Evolutionary conservation across 2,888 invertebrate species (phyloP), one percentile per base, ranked within the genome.

Genomic region (Ceraclea dissimilis): DNA sequence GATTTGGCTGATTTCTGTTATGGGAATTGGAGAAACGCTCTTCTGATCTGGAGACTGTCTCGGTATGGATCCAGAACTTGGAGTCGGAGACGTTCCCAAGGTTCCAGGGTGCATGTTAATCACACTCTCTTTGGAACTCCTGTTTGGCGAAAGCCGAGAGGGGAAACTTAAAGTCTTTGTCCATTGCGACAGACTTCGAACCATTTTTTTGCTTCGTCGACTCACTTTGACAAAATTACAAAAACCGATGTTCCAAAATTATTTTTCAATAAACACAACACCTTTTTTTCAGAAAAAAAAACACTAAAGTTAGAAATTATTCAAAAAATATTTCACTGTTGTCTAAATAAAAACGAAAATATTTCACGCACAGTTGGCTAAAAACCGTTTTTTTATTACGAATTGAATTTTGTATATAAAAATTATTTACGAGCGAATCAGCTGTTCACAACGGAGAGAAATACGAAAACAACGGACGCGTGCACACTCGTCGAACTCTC

Each of bases 81-180:
- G 80, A 58, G 86, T 85, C 58, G 85, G 85, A 44, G 85, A 84
- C 59, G 76, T 76, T 63, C 77, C 78, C 13, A 52, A 19, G 31
- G 70, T 64, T 69, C 84, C 76, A 33, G 79, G 77, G 65, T 79
- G 79, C 63, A 78, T 78, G 68, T 80, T 81, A 57, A 79, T 76
- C 62, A 81, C 81, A 73, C 78, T 79, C 70, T 88, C 88, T 74
- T 88, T 88, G 43, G 85, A 83, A 55, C 83, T 83, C 67, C 88
- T 84, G 71, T 90, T 88, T 16, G 90, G 90, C 59, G 89, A 89
- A 68, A 90, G 80, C 72, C 91, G 81, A 67, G 90, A 85, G 60
- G 91, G 91, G 72, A 91, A 91, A 80, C 90, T 91, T 70, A 91
- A 79, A 65, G 90, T 91, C 80, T 91, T 91, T 74, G 90, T 91